phyloP scores from a whole-genome alignment of 2,888 invertebrate species.

The Lydus trimaculatus region DNA sequence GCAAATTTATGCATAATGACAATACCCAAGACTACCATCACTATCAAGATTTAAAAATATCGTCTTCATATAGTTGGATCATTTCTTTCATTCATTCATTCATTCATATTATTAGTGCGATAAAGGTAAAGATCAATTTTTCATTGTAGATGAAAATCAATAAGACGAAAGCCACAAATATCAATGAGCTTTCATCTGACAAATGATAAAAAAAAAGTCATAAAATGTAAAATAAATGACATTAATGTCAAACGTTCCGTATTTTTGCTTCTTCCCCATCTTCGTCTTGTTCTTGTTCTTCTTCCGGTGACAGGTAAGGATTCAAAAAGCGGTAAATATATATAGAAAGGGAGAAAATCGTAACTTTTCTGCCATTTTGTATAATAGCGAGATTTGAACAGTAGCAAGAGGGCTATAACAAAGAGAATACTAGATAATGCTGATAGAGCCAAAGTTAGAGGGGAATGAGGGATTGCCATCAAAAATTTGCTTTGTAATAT shows the following conservation, averaged over 20 bases:
- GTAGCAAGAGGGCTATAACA: conserved; percentile 28
- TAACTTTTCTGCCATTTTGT: conserved; percentile 27
- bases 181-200: no score
- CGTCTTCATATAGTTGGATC: not conserved
- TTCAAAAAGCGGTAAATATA: not conserved
- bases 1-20: no score
- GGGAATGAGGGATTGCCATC: conserved; percentile 23
- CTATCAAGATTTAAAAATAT: not conserved
- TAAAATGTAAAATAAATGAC: not conserved
- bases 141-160: not conserved
- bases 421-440: conserved; percentile 32
- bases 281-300: no score
- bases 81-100: not conserved
- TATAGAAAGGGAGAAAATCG: conserved; percentile 14
- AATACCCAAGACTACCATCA: not conserved
- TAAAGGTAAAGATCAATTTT: not conserved
- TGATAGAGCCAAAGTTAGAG: conserved; percentile 26
- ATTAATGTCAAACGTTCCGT: no score
- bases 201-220: conserved; percentile 25
- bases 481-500: conserved; percentile 25
- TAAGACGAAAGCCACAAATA: no score
- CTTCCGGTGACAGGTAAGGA: not conserved
- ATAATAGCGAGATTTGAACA: conserved; percentile 29
- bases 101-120: no score
- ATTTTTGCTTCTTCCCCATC: no score